These are phyloP conservation scores for Cardinalis cardinalis DNA, from an alignment of 2,113 vertebrate species.

Conservation along the genomic window DNA sequence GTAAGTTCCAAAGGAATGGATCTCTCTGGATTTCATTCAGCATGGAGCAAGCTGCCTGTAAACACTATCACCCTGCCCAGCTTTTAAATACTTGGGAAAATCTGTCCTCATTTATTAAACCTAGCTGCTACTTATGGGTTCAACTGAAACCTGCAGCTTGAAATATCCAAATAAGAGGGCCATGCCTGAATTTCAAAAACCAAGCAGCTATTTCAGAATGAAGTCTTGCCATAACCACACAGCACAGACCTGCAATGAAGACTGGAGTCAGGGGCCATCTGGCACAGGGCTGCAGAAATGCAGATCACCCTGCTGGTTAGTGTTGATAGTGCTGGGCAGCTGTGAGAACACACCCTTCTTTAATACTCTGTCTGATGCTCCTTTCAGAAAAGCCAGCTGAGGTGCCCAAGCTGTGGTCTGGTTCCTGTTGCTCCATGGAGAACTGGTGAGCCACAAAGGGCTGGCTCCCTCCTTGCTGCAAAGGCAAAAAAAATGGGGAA, in stretches of 20 bases:
- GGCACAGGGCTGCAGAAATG: neutral
- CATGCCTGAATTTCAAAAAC: neutral
- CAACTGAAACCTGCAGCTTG: neutral
- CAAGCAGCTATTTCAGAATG: constrained; percentile 25
- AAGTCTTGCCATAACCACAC: constrained; percentile 34
- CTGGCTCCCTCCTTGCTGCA: neutral
- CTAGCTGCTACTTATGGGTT: neutral
- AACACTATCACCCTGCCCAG: neutral
- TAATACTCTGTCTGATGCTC: neutral
- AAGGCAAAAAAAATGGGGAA: neutral
- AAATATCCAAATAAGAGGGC: neutral
- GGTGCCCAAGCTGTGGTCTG: neutral
- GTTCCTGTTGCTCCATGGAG: neutral
- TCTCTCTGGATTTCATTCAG: neutral
- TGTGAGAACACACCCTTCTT: neutral
- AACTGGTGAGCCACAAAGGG: neutral
- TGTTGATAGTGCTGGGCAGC: neutral
- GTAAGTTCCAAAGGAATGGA: neutral
- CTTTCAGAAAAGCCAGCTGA: constrained; percentile 36
- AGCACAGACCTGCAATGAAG: constrained; percentile 24
- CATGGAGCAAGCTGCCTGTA: neutral
- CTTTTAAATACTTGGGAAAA: constrained; percentile 5
- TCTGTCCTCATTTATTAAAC: neutral
- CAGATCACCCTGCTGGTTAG: neutral
- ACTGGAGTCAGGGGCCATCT: neutral